phyloP scores from a whole-genome alignment of 2,113 vertebrate genomes.

The Xiphophorus couchianus region DNA sequence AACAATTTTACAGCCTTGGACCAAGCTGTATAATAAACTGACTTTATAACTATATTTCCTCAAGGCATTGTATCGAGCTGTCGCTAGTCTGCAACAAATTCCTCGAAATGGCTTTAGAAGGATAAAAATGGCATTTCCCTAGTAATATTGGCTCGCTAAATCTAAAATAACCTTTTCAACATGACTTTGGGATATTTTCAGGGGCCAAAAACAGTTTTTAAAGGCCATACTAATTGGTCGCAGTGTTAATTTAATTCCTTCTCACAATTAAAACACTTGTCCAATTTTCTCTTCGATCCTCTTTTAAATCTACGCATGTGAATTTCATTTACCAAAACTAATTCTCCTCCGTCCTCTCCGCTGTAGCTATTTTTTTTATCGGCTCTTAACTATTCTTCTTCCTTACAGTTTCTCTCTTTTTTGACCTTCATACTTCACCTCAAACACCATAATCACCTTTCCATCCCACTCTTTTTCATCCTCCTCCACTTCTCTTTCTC shows the following conservation, averaged over 20 bases:
- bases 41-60: background rate
- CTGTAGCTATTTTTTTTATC: constrained; percentile 2
- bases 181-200: background rate
- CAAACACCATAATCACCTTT: constrained; percentile 38
- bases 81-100: background rate
- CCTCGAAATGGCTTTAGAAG: background rate
- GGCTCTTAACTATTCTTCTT: constrained; percentile 16
- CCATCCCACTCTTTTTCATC: constrained; percentile 49
- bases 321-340: background rate
- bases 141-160: background rate
- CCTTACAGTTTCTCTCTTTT: constrained; percentile 43
- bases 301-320: background rate
- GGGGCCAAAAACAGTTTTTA: background rate
- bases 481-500: constrained; percentile 37
- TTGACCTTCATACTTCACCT: constrained; percentile 31
- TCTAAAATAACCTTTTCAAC: background rate
- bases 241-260: background rate
- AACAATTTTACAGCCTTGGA: background rate
- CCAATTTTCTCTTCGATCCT: background rate
- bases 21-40: background rate
- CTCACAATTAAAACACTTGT: background rate
- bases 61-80: background rate
- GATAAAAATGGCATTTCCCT: background rate
- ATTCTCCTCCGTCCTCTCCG: background rate
- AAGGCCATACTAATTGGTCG: background rate